Evolutionary conservation across 2,888 invertebrate genomes (phyloP), one percentile per base, ranked within the genome.

Genomic region (Caenorhabditis japonica): DNA sequence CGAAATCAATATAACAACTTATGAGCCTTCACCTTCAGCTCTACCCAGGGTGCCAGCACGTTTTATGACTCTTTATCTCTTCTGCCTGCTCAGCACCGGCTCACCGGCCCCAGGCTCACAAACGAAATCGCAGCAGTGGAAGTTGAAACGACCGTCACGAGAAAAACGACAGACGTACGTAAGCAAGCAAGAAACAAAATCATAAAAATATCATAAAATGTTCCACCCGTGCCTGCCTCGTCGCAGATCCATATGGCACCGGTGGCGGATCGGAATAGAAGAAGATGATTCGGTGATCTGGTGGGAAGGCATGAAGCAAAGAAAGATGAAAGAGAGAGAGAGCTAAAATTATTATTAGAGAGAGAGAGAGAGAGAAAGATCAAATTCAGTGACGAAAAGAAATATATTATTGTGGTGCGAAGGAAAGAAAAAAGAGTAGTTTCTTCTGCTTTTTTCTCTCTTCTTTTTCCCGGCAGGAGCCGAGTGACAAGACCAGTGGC

Each of bases 31-130:
- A 19, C 33, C 49, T 64, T 47, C 66, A 43, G 49, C 49, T 51
- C 43, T 47, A 21, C n/a, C n/a, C n/a, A n/a, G 10, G 19, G 15
- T 15, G 12, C 25, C 41, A 44, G 60, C n/a, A 44, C 33, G 39
- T 66, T 66, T 66, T 66, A 66, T 66, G 66, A 68, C 68, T 62
- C 53, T 62, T 61, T 69, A 59, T 74, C 74, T 74, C 60, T 39
- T 51, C 56, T 33, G 43, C 39, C 46, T 46, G 15, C 36, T 30
- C 34, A 38, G n/a, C n/a, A n/a, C n/a, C 30, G 30, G 10, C 47
- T 33, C 47, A 47, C 15, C 30, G 7, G 25, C 15, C 36, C 25
- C 46, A 19, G 13, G 7, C n/a, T 55, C 34, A 12, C 53, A 30
- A 30, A 30, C 62, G 47, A 64, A 64, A 64, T 47, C 62, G 34